These are phyloP conservation scores for Oryzias melastigma DNA, from an alignment of 2,113 vertebrate genomes.

Conservation along the genomic window DNA sequence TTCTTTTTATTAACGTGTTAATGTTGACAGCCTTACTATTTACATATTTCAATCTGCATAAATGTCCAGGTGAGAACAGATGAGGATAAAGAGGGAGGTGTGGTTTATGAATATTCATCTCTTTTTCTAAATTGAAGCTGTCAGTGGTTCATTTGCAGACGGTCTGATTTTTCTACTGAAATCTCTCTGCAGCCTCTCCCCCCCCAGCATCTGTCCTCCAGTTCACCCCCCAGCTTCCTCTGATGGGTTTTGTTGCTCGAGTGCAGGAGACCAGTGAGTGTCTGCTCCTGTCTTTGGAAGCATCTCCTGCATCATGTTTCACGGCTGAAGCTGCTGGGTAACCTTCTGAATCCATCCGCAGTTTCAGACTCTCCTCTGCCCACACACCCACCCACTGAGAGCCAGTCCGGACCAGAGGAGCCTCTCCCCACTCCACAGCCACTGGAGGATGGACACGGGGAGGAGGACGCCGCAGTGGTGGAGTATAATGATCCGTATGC, in stretches of 20 bases:
- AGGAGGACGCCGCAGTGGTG: conserved; percentile 89
- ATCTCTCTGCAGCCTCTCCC: conserved; percentile 80
- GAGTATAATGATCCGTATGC: conserved; percentile 95
- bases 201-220: conserved; percentile 91
- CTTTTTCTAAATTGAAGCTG: no score
- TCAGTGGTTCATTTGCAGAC: no score
- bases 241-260: conserved; percentile 96
- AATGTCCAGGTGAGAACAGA: no score
- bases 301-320: background rate
- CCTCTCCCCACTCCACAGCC: conserved; percentile 79
- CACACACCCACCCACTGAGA: conserved; percentile 78
- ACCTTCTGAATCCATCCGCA: conserved; percentile 32
- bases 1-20: no score
- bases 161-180: no score
- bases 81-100: no score
- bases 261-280: conserved; percentile 98
- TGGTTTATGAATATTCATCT: no score
- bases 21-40: no score
- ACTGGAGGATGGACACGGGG: conserved; percentile 82
- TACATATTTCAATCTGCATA: no score
- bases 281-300: background rate
- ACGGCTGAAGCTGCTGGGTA: background rate
- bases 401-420: conserved; percentile 77
- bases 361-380: conserved; percentile 89
- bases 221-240: conserved; percentile 95